Conservation (phyloP, 2,888 invertebrate species). For the Fragum whitleyi region DNA sequence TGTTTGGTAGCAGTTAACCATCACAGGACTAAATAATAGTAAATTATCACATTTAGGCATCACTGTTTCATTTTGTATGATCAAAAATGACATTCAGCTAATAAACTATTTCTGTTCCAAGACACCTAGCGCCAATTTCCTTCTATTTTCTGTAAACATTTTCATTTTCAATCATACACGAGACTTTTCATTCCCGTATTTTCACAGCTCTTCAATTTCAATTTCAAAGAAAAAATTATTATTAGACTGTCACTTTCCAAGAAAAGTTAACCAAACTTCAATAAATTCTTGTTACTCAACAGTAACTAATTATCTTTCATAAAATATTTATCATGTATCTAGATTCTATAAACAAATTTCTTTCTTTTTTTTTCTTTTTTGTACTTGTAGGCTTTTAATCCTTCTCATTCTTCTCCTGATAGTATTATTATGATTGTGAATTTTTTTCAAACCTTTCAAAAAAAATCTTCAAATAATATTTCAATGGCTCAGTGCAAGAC, state of each 20-base stretch:
- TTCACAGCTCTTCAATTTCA: slow-evolving; percentile 1
- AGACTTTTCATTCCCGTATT: not conserved
- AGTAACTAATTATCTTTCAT: not conserved
- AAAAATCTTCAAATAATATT: too few relatives aligned
- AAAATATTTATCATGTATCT: not conserved
- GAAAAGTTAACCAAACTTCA: not conserved
- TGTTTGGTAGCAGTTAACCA: too few relatives aligned
- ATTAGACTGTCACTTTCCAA: not conserved
- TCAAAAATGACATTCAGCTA: not conserved
- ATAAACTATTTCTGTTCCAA: not conserved
- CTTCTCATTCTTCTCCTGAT: too few relatives aligned
- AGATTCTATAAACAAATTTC: not conserved
- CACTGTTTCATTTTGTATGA: too few relatives aligned
- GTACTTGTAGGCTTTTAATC: too few relatives aligned
- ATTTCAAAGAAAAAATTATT: not conserved
- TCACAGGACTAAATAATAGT: too few relatives aligned
- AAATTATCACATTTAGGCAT: too few relatives aligned
- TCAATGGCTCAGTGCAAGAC: too few relatives aligned
- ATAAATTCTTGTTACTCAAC: not conserved
- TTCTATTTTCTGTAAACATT: not conserved
- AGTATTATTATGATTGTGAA: too few relatives aligned
- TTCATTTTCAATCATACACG: not conserved
- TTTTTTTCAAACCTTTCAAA: too few relatives aligned
- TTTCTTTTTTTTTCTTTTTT: too few relatives aligned
- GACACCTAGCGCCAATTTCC: not conserved